Base-by-base conservation (phyloP, 2,797 vertebrate genomes). In the Aplochiton taeniatus region DNA sequence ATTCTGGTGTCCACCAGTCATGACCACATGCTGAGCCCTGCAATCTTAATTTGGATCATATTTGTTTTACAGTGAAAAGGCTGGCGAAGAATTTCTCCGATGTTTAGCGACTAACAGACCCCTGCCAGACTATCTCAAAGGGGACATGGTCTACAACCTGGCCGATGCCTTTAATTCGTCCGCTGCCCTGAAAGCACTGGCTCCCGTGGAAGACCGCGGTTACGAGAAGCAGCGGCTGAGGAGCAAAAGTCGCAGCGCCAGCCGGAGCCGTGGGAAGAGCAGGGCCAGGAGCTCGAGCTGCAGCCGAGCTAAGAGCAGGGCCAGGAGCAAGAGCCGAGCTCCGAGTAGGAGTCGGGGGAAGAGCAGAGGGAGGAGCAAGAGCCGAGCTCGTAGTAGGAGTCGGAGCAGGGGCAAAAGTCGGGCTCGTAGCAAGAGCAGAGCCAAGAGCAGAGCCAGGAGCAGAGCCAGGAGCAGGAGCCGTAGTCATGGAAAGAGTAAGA, bases 71-170 rank as follows among this genome's bases (percentile, higher is more conserved):
- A 90, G 90, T 78, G 85, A 85, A 1, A 66, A 4, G 50, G 88
- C 90, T 41, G 77, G 90, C 9, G 90, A 90, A 49, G 88, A 88
- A 54, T 91, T 91, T 43, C 51, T 91, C 54, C 82, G 88, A 76
- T 90, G 89, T 53, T 80, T 91, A 50, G 88, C 89, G 6, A 76
- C 84, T 20, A 91, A 91, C 74, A 83, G 88, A 61, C 89, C 89
- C 58, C 69, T 91, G 8, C 89, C 89, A 13, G 72, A 83, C 57
- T 89, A 90, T 65, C 86, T 91, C 31, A 88, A 89, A 78, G 85
- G 84, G 4, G 73, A 89, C 53, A 86, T 89, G 84, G 77, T 75
- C 5, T 82, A 71, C 71, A 87, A 87, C 71, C 72, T 88, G 62
- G 80, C 77, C 16, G 87, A 88, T 0, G 85, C 87, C 9, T 74